Evolutionary conservation across 2,113 vertebrate species (phyloP), one percentile per base, ranked within the genome.

Genomic region (Scomber japonicus): DNA sequence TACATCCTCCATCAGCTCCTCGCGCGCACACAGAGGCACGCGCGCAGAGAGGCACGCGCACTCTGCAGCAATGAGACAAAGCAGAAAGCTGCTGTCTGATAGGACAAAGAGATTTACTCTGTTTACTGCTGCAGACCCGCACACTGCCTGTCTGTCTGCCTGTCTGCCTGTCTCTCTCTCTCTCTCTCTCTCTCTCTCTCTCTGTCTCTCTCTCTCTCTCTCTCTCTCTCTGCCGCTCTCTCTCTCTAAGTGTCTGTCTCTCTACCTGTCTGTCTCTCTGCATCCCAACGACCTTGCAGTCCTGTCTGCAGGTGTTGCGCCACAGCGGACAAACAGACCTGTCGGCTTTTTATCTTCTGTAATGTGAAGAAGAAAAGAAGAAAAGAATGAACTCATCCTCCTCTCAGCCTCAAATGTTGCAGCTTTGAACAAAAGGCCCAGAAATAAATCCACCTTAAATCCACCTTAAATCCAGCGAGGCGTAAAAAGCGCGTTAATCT

Each of bases 301-400:
- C 71, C 64, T 70, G 77, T 50, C 60, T 59, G 77, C 84, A 80
- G 84, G 75, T 80, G 82, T 66, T 82, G 79, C 83, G 83, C 70
- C 60, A 54, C 60, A 51, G 40, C 44, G 35, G 48, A 44, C 31
- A 24, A 16, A n/a, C 55, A 21, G 21, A 21, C 21, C 21, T 21
- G 21, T 21, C 21, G 1, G 21, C 1, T 21, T 21, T 21, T 21
- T 21, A 21, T 21, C n/a, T 21, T 21, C 21, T n/a, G n/a, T n/a
- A n/a, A 21, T 21, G 21, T 21, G 21, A 21, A 21, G 21, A 21
- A 21, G 21, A 21, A 21, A 21, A 21, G 21, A 21, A 21, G 21
- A 21, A 21, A 21, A 21, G 21, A 21, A 21, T 21, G 21, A 21
- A 21, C 21, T 21, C 21, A 21, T 21, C 21, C 21, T 21, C 21